Conservation (phyloP, 2,888 invertebrate genomes). For the Standfussiana lucernea region DNA sequence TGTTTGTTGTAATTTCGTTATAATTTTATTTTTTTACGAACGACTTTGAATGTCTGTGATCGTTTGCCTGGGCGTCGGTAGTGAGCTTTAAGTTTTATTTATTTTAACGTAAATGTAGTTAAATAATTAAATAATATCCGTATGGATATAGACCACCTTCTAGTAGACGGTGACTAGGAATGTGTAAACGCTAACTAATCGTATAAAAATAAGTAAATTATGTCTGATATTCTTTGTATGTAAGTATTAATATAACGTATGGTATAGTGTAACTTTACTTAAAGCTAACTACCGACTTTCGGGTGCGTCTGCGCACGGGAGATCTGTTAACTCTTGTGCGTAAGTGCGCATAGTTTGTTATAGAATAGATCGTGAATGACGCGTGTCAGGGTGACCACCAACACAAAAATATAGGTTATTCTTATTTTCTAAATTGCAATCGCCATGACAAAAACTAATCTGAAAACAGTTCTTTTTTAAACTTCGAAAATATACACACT, state of each 20-base stretch:
- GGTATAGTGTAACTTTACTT: slow-evolving; percentile 41
- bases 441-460: slow-evolving; percentile 29
- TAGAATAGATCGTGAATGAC: slow-evolving; percentile 39
- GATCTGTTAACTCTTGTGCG: slow-evolving; percentile 19
- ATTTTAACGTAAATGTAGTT: slow-evolving; percentile 46
- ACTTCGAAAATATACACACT: not conserved
- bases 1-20: slow-evolving; percentile 78
- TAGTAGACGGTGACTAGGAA: slow-evolving; percentile 28
- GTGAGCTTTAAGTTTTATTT: slow-evolving; percentile 60
- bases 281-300: slow-evolving; percentile 56
- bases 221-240: slow-evolving; percentile 54
- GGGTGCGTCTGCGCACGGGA: slow-evolving; percentile 45
- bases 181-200: slow-evolving; percentile 47
- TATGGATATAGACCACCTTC: slow-evolving; percentile 11
- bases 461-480: not conserved
- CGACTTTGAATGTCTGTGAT: slow-evolving; percentile 75
- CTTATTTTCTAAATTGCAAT: slow-evolving; percentile 16
- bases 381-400: slow-evolving; percentile 47
- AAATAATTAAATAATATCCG: slow-evolving; percentile 30
- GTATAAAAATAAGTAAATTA: slow-evolving; percentile 56
- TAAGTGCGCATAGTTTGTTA: slow-evolving; percentile 49
- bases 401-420: not conserved
- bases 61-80: slow-evolving; percentile 63
- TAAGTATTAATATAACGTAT: slow-evolving; percentile 58
- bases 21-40: slow-evolving; percentile 80